A percentile compares a stretch with the other conserved stretches of the same genome.
These are phyloP conservation scores for Syngnathus scovelli DNA, from an alignment of 2,113 vertebrate genomes.

Conservation along the genomic window DNA sequence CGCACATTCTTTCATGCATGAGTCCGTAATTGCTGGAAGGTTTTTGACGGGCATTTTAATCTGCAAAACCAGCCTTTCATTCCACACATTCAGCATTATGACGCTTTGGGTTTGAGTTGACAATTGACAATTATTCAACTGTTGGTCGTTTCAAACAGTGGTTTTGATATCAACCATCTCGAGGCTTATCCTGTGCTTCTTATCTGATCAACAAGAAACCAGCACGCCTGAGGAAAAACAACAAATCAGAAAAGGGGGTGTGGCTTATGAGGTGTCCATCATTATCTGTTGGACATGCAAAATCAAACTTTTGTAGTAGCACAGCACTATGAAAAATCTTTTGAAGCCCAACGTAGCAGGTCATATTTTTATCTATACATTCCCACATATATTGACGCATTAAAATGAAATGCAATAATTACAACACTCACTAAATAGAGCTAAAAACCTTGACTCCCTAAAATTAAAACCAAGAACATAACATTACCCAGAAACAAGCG, in stretches of 20 bases:
- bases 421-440: not conserved
- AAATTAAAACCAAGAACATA: conserved; percentile 20
- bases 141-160: not conserved
- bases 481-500: conserved; percentile 27
- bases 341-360: no score
- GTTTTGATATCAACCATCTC: not conserved
- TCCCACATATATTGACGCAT: no score
- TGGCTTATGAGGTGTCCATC: no score
- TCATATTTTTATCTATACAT: not conserved
- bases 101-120: not conserved
- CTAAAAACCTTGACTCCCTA: not conserved
- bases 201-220: not conserved
- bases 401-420: not conserved
- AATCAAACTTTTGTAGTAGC: no score
- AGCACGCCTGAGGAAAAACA: not conserved
- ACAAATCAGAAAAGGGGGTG: not conserved
- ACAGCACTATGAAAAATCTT: no score
- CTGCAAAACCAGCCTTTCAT: conserved; percentile 20
- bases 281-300: no score
- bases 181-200: not conserved
- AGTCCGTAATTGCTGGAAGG: conserved; percentile 52
- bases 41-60: conserved; percentile 46
- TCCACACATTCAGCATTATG: conserved; percentile 7
- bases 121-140: not conserved
- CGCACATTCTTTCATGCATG: conserved; percentile 67